Evolutionary conservation across 2,888 invertebrate species (phyloP), one percentile per base, ranked within the genome.

Genomic region (Lapara coniferarum): DNA sequence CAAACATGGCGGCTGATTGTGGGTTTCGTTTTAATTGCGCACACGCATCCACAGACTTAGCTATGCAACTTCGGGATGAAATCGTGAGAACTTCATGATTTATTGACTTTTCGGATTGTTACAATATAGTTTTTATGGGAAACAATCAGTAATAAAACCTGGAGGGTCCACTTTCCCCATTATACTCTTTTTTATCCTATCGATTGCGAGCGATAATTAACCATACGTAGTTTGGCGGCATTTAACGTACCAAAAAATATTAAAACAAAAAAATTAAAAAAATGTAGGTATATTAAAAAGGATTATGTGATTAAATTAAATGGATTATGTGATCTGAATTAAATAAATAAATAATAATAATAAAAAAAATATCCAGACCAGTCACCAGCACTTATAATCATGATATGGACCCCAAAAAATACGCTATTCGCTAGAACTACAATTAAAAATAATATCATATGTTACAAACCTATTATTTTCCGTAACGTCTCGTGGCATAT

Each of bases 1-100:
- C 93, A 93, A 93, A 93, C 93, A 93, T 93, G 93, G 93, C 91
- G 89, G 91, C 87, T 93, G 92, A 93, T 93, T 93, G 92, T 89
- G 78, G 93, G 93, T 91, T 93, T 89, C 90, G 88, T 92, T 92
- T 93, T 93, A 93, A 93, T 93, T 93, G 93, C 92, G 91, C 92
- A 89, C 90, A 89, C 92, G 92, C 92, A 93, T 89, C 90, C 88
- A 84, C 83, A 80, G 83, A 86, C 86, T 88, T 89, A 89, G 89
- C 88, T 87, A 88, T 87, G 63, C 46, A 63, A 19, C 63, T 13
- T 46, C 14, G 57, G 30, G 55, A 55, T 55, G 19, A 86, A 85
- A 84, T 88, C 91, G 91, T 91, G 91, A 89, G 91, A 91, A 89
- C 83, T 82, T 84, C 87, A 89, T 89, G 87, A 86, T 85, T 83